These are phyloP conservation scores for Cephonodes hylas DNA, from an alignment of 2,888 invertebrate genomes.

Conservation along the genomic window DNA sequence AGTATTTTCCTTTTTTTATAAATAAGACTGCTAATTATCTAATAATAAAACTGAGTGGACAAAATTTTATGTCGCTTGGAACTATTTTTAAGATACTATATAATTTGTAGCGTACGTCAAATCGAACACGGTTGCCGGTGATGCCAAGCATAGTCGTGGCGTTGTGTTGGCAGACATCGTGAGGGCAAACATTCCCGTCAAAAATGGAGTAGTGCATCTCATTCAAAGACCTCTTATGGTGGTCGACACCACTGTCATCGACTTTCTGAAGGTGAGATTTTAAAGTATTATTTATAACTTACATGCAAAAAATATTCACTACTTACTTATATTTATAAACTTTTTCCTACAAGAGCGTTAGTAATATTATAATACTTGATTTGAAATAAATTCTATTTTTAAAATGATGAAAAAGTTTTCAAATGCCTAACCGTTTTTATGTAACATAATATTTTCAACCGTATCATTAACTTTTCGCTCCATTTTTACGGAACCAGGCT, in stretches of 20 bases:
- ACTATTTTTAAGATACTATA: neutral
- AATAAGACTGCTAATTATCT: too few relatives aligned
- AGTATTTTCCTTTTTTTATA: neutral
- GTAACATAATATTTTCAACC: conserved; percentile 32
- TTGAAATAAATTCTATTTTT: too few relatives aligned
- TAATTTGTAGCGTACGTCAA: conserved; percentile 86
- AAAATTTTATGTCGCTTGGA: neutral
- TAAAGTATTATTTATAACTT: too few relatives aligned
- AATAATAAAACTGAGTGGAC: neutral
- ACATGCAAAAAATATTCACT: too few relatives aligned
- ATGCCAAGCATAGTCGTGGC: conserved; percentile 88
- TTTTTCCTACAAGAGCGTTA: neutral
- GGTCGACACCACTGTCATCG: conserved; percentile 92
- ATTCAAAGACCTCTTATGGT: conserved; percentile 95
- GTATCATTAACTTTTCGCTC: conserved; percentile 67
- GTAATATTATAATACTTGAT: neutral
- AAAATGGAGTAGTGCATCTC: conserved; percentile 95
- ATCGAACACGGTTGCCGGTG: conserved; percentile 90
- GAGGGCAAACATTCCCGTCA: conserved; percentile 93
- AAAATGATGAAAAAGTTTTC: too few relatives aligned
- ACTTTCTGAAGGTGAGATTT: conserved; percentile 90
- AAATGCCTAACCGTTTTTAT: neutral
- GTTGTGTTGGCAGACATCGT: conserved; percentile 94
- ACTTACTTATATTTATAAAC: neutral
- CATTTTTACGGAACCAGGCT: conserved; percentile 75